A percentile compares a stretch with the other conserved stretches of the same genome.
Conservation (phyloP, 64 coral and sea anemone species). For the Montipora cactus region DNA sequence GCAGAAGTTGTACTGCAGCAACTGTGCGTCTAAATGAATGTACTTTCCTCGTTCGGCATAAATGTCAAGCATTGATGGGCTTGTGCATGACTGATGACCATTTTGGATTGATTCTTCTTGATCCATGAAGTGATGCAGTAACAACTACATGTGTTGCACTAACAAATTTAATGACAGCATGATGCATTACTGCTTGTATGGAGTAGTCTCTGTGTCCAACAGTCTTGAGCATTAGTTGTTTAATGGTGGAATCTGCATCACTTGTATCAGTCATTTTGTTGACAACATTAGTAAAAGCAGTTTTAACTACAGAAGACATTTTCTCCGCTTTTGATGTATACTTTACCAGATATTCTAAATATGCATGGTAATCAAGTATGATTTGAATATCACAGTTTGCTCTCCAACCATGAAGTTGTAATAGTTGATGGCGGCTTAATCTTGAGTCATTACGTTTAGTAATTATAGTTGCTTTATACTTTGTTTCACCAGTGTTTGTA, state of each 20-base stretch:
- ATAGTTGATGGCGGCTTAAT: constrained; percentile 27
- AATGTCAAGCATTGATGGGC: too few relatives aligned
- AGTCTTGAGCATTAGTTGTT: not conserved
- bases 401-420: constrained; percentile 50
- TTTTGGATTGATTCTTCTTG: not conserved
- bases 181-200: constrained; percentile 20
- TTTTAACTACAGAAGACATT: constrained; percentile 21
- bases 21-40: too few relatives aligned
- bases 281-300: constrained; percentile 20
- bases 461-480: constrained; percentile 12
- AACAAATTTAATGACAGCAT: not conserved
- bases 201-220: constrained; percentile 1
- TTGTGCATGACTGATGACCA: not conserved
- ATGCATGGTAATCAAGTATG: constrained; percentile 28
- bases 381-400: constrained; percentile 64
- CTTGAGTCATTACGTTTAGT: constrained; percentile 52
- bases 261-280: not conserved
- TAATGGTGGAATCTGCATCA: not conserved
- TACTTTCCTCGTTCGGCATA: too few relatives aligned
- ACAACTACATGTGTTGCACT: not conserved
- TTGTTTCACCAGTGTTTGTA: too few relatives aligned
- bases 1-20: too few relatives aligned
- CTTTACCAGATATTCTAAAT: constrained; percentile 23
- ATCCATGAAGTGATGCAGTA: not conserved
- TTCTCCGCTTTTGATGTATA: constrained; percentile 30